Percentiles rank a stretch among this genome's conserved stretches.
Conservation (phyloP, 2,797 vertebrate species). For the Nyctalus aviator region DNA sequence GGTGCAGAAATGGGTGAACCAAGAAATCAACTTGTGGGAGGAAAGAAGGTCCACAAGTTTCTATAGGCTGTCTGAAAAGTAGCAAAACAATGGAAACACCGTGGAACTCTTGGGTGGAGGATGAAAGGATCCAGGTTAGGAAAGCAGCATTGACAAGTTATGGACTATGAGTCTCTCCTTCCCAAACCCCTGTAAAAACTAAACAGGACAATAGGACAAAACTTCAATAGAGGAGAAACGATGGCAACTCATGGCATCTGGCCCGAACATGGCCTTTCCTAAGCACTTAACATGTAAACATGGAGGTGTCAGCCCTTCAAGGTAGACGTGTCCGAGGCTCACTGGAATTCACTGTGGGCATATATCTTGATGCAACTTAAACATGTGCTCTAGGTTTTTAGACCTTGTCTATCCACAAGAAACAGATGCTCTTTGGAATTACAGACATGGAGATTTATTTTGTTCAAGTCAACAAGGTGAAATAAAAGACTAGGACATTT, state of each 20-base stretch:
- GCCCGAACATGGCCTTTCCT: neutral
- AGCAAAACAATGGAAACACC: neutral
- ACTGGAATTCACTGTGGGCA: neutral
- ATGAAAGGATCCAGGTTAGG: neutral
- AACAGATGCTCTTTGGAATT: constrained; percentile 89
- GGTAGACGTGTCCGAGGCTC: neutral
- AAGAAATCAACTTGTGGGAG: constrained; percentile 7
- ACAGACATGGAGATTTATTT: constrained; percentile 86
- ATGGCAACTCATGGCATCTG: neutral
- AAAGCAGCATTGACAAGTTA: neutral
- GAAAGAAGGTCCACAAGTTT: constrained; percentile 4
- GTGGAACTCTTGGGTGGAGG: neutral
- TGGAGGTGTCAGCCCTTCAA: neutral
- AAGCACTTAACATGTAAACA: neutral
- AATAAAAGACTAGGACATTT: constrained; percentile 85
- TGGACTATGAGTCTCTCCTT: neutral
- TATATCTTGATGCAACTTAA: constrained; percentile 38
- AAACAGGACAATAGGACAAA: neutral
- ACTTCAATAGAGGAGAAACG: neutral
- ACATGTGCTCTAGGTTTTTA: constrained; percentile 67
- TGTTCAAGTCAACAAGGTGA: constrained; percentile 86
- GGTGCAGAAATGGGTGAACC: constrained; percentile 56
- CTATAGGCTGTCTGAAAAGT: neutral
- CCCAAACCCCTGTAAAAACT: neutral
- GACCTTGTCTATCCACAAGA: constrained; percentile 79